Conservation (phyloP, 2,113 vertebrate genomes). For the Tursiops truncatus region DNA sequence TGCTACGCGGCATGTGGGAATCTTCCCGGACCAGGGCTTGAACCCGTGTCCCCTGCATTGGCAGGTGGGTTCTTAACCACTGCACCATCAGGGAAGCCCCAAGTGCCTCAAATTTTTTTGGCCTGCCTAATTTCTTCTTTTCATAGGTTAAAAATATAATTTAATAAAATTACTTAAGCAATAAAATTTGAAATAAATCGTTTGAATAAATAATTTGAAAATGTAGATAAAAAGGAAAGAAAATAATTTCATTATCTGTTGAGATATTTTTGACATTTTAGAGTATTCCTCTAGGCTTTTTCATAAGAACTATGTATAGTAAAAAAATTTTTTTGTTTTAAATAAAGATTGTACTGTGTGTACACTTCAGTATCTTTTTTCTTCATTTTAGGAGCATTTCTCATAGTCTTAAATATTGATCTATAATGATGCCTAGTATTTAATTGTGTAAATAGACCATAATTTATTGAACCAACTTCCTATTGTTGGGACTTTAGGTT, state of each 20-base stretch:
- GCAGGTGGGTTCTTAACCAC: no score
- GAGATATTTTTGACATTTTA: neutral
- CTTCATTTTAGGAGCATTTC: neutral
- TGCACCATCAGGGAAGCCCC: no score
- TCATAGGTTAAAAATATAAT: neutral
- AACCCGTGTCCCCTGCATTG: no score
- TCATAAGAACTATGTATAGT: neutral
- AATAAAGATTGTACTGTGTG: neutral
- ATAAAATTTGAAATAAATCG: neutral
- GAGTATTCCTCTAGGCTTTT: neutral
- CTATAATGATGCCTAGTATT: neutral
- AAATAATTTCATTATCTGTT: neutral
- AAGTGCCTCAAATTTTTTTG: neutral
- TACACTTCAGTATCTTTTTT: neutral
- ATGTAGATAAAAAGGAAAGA: neutral
- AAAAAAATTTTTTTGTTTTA: neutral
- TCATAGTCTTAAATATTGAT: neutral
- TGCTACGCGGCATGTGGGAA: no score
- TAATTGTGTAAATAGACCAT: neutral
- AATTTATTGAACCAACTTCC: neutral
- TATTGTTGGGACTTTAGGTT: neutral
- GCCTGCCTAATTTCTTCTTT: neutral
- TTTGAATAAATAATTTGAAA: slow-evolving; percentile 19
- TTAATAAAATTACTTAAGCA: neutral
- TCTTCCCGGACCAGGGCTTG: no score